Evolutionary conservation across 2,113 vertebrate genomes (phyloP).

Genomic region (Cheirogaleus medius): DNA sequence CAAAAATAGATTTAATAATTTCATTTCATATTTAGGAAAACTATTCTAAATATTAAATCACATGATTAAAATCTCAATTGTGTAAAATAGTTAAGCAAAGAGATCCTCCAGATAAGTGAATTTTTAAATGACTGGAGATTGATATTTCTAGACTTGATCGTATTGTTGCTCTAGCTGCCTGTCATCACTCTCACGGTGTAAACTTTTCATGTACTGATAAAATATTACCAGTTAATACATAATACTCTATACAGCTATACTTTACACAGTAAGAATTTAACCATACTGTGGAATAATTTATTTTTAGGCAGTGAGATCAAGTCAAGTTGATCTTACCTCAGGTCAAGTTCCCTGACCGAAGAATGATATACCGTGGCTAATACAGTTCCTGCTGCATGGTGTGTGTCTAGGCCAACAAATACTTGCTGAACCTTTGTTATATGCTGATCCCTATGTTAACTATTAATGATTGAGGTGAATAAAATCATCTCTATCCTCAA

Average conservation of each 20-base stretch:
- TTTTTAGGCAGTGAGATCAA: neutral
- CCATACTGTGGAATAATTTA: neutral
- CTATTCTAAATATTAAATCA: neutral
- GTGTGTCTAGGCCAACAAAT: neutral
- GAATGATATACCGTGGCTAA: neutral
- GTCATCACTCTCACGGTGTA: neutral
- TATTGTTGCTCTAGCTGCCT: neutral
- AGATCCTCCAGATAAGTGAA: neutral
- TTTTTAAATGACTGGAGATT: neutral
- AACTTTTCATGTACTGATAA: neutral
- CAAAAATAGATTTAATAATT: constrained; percentile 33
- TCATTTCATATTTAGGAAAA: neutral
- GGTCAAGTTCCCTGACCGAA: neutral
- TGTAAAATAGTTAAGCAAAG: neutral
- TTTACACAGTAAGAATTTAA: neutral
- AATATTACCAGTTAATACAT: neutral
- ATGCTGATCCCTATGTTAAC: neutral
- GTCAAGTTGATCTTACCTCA: neutral
- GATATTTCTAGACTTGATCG: neutral
- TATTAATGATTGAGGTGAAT: neutral
- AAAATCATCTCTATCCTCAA: neutral
- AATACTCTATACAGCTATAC: neutral
- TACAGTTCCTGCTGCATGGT: neutral
- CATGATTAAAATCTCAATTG: neutral
- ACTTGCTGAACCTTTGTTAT: neutral